phyloP scores from a whole-genome alignment of 2,797 vertebrate species.

The Artibeus lituratus region DNA sequence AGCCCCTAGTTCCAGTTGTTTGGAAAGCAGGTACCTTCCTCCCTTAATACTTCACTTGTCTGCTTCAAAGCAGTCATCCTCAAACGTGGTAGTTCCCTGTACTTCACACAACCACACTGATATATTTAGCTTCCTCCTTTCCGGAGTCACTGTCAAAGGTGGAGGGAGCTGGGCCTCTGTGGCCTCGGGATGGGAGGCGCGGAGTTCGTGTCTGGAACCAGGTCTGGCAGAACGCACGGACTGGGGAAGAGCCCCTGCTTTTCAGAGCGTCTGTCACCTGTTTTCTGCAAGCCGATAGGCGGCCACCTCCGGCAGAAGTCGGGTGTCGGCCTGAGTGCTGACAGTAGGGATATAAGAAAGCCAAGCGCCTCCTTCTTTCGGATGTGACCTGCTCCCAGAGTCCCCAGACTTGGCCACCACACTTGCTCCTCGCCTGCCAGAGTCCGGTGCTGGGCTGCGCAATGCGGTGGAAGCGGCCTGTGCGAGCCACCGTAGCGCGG shows the following conservation, averaged over 20 bases:
- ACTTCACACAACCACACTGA: no score
- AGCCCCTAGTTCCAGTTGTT: neutral
- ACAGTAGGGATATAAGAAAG: neutral
- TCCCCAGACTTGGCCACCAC: rapidly evolving
- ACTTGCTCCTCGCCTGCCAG: rapidly evolving
- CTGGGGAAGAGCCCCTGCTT: neutral
- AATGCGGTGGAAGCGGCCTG: conserved; percentile 45
- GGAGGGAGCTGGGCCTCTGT: neutral
- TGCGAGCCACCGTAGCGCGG: conserved; percentile 26
- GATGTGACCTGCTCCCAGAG: no score
- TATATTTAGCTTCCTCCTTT: neutral
- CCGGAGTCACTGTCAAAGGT: neutral
- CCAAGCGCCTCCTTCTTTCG: rapidly evolving
- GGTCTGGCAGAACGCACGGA: neutral
- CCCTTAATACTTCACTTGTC: neutral
- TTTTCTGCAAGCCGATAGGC: neutral
- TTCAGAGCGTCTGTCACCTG: neutral
- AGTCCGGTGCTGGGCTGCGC: neutral
- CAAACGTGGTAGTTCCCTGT: neutral
- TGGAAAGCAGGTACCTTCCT: neutral
- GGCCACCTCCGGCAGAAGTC: neutral
- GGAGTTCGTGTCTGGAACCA: neutral
- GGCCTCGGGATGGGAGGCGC: neutral
- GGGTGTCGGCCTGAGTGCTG: neutral
- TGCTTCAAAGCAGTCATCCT: neutral